phyloP scores from a whole-genome alignment of 2,113 vertebrate species.

The Myrmophylax atrothorax region DNA sequence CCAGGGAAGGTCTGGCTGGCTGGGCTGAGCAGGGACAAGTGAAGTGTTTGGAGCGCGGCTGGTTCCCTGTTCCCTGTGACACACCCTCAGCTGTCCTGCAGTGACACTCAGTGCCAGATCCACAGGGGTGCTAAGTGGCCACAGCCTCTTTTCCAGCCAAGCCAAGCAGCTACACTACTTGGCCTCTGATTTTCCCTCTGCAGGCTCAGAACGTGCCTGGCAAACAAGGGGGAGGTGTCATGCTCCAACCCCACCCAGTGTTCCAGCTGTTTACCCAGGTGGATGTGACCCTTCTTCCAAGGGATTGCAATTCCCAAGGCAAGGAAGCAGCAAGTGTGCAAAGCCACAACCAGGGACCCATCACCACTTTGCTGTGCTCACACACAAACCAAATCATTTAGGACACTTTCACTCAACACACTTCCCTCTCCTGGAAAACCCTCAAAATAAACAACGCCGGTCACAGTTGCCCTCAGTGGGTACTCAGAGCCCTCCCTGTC shows the following conservation, averaged over 20 bases:
- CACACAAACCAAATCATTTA: not conserved
- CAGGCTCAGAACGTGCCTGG: not conserved
- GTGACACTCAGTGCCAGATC: not conserved
- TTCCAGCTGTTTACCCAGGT: not conserved
- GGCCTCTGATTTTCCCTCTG: rapidly evolving
- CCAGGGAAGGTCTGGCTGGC: not conserved
- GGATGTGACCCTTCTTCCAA: not conserved
- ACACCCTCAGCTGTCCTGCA: not conserved
- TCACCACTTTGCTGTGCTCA: not conserved
- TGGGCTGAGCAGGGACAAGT: not conserved
- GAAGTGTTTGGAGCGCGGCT: rapidly evolving
- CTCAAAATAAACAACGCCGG: not conserved
- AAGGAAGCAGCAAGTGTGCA: not conserved
- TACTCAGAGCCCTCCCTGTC: not conserved
- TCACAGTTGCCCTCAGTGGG: not conserved
- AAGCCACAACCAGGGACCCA: not conserved
- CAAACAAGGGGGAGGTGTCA: not conserved
- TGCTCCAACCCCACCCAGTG: not conserved
- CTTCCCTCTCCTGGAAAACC: constrained; percentile 5
- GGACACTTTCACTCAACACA: not conserved
- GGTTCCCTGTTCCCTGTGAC: not conserved
- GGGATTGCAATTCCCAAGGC: rapidly evolving
- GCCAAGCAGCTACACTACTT: not conserved
- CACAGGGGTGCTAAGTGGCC: not conserved
- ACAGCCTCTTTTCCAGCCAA: not conserved